phyloP scores from a whole-genome alignment of 2,113 vertebrate genomes.

The Rallus limicola region DNA sequence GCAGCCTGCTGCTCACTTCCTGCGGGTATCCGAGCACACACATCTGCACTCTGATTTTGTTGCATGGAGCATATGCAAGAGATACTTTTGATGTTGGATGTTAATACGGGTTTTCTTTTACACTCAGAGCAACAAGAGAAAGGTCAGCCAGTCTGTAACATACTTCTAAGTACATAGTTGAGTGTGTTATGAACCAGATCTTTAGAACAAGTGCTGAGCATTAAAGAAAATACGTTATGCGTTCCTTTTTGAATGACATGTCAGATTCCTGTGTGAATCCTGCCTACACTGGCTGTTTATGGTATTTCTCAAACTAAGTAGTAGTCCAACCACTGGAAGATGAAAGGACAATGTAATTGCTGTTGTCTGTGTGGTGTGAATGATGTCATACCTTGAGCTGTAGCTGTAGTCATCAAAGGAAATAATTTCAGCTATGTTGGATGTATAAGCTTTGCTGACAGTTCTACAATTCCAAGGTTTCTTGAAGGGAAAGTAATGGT shows the following conservation, averaged over 20 bases:
- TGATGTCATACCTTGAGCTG: not conserved
- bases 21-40: accelerated
- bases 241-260: not conserved
- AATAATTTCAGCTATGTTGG: not conserved
- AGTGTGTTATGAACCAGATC: not conserved
- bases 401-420: not conserved
- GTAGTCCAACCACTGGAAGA: not conserved
- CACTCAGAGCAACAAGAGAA: not conserved
- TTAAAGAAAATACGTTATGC: not conserved
- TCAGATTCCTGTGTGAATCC: not conserved
- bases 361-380: not conserved
- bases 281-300: not conserved
- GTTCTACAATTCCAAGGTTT: not conserved
- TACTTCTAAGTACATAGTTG: not conserved
- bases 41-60: not conserved
- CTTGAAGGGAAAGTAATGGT: not conserved
- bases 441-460: not conserved
- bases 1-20: not conserved
- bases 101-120: not conserved
- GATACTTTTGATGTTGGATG: not conserved
- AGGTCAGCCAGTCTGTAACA: not conserved
- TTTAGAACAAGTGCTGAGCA: not conserved
- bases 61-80: not conserved
- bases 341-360: not conserved
- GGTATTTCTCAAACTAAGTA: not conserved